Evolutionary conservation across 2,888 invertebrate species (phyloP), one percentile per base, ranked within the genome.

Genomic region (Pheosia gnoma): DNA sequence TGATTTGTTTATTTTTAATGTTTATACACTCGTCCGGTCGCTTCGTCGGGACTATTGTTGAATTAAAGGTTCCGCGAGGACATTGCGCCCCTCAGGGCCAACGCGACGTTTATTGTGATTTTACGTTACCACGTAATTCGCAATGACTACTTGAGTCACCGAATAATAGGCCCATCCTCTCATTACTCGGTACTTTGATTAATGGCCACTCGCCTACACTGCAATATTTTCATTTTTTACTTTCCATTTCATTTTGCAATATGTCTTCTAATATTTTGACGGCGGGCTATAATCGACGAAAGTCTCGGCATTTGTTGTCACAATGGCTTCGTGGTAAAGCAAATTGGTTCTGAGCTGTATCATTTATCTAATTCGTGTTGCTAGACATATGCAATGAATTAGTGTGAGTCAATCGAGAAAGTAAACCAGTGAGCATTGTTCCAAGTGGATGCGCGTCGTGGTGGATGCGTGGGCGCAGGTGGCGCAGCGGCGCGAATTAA

Each of bases 401-500:
- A 85, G 89, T 88, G 82, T 92, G 93, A 93, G 92, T 91, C 92
- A 92, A 93, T 89, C 86, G 93, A 88, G 93, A 93, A 93, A 93
- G 93, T 93, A 91, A 92, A 91, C 92, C 91, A 90, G 89, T 88
- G 86, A 89, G 90, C 89, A 93, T 93, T 93, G 93, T 93, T 93
- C 92, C 92, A 88, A 92, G 88, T 91, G 91, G 93, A 90, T 92
- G 92, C 91, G 85, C 90, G 86, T 83, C 84, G 86, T 84, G 84
- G 85, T 72, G 82, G 83, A 83, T 83, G 91, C 87, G 91, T 90
- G 90, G 90, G 89, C 85, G 82, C 87, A 86, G 87, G 85, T 87
- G 86, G 92, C 88, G 86, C 88, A 86, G 85, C 90, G 84, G 87
- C 87, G 92, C 88, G 86, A 91, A 91, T 89, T 91, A 90, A 90